Conservation (phyloP, 2,888 invertebrate genomes). For the Limnephilus rhombicus region DNA sequence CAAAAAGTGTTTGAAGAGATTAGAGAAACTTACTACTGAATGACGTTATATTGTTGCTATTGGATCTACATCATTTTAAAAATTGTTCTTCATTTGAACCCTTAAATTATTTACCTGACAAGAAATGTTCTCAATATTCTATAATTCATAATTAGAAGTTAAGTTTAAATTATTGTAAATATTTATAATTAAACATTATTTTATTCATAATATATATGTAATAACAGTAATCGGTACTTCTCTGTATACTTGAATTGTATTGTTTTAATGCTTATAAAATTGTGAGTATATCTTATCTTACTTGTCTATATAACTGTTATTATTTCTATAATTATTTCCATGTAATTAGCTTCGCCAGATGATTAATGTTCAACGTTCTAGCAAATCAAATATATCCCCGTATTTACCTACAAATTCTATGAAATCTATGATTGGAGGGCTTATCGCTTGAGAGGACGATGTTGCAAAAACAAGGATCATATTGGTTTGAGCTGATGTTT, state of each 20-base stretch:
- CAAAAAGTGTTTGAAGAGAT: not conserved
- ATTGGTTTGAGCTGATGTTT: no score
- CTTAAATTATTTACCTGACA: not conserved
- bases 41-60: not conserved
- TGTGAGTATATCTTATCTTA: not conserved
- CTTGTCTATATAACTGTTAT: not conserved
- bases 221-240: not conserved
- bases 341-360: not conserved
- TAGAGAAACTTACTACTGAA: not conserved
- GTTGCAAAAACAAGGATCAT: not conserved
- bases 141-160: not conserved
- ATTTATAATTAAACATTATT: not conserved
- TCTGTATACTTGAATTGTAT: not conserved
- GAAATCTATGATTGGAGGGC: not conserved
- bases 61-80: not conserved
- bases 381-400: not conserved
- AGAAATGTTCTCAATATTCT: not conserved
- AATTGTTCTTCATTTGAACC: not conserved
- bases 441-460: not conserved
- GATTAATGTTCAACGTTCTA: not conserved
- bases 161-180: not conserved
- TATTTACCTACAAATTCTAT: not conserved
- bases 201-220: not conserved
- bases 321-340: not conserved
- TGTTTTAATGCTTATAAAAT: not conserved